Evolutionary conservation across 1,140 invertebrate species (phyloP), one percentile per base, ranked within the genome.

Genomic region (Aphis craccivora): DNA sequence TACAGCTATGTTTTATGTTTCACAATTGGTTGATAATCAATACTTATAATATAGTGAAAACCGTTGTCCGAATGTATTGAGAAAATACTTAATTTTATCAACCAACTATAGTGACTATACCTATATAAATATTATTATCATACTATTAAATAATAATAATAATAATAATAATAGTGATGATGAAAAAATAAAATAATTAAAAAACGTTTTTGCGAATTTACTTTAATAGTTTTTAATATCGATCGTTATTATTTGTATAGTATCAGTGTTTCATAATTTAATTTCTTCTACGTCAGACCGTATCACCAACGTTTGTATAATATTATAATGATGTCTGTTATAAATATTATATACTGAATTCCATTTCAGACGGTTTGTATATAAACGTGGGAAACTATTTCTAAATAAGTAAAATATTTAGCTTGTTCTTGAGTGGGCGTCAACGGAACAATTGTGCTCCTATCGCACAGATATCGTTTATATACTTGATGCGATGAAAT

Each of bases 331-430:
- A 35, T 90, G 67, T 90, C 53, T 60, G 89, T 67, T 90, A 9
- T 18, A 60, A 67, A 55, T 55, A 89, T 87, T 45, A 18, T 87
- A 37, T 55, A 53, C 51, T 40, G 35, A 37, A 53, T 55, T 40
- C 35, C 88, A 89, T 55, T 90, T 90, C 25, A 25, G 37, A 67
- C 55, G 8, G 30, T 67, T 67, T 43, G 25, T 45, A 45, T 18
- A 90, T 40, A 22, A 76, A 67, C 89, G 89, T 90, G 89, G 53
- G 89, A 90, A 90, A 90, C 55, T 67, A n/a, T 90, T 67, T 43
- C 5, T 30, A 55, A 76, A 55, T 55, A 89, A 53, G 51, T 89
- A 53, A 55, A 43, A 90, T 90, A 40, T 90, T 67, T 60, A n/a
- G 25, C 89, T 5, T 18, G 18, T 43, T 60, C 30, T 67, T 25